Base-by-base conservation (phyloP, 2,888 invertebrate genomes). In the Melinaea marsaeus region DNA sequence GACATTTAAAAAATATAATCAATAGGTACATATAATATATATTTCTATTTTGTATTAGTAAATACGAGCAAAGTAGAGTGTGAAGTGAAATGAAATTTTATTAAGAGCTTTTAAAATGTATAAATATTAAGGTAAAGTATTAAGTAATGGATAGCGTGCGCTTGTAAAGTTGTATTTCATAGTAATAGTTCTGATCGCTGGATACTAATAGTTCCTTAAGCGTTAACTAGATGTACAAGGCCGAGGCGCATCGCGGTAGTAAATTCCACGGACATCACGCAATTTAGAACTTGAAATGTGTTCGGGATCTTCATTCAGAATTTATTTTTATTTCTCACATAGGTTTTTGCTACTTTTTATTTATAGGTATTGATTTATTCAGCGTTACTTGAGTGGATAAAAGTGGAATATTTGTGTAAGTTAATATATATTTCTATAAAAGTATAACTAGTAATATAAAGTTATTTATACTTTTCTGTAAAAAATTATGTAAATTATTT, bases 151-250 rank as follows among this genome's bases (percentile, higher is more conserved):
- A 48, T 47, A 55, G 42, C 60, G 60, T 45, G 42, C 60, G 45
- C 55, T 22, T 54, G 55, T 60, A 60, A 55, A 55, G 55, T 55
- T 55, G 45, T 63, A 59, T 59, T 63, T 59, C 56, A 63, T 57
- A 57, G 57, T 54, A 60, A 57, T 57, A 55, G 60, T 33, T 45
- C 51, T 32, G 46, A 57, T 45, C 48, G 46, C 55, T 47, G 48
- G 51, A 47, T 58, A 54, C 62, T 67, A 67, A 64, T 64, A 67
- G 67, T 64, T 62, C 62, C 62, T 67, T 64, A 67, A 64, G 61
- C 67, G 67, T 56, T 61, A 58, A 54, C 62, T 64, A 64, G 56
- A 67, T 64, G 60, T 64, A 67, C 60, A 56, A 33, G 56, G 51
- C 65, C 13, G 62, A 60, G 67, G 47, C 62, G 13, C 64, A 61